Percentiles rank a stretch among this genome's conserved stretches.
Conservation (phyloP, 2,113 vertebrate genomes). For the Nipponia nippon region DNA sequence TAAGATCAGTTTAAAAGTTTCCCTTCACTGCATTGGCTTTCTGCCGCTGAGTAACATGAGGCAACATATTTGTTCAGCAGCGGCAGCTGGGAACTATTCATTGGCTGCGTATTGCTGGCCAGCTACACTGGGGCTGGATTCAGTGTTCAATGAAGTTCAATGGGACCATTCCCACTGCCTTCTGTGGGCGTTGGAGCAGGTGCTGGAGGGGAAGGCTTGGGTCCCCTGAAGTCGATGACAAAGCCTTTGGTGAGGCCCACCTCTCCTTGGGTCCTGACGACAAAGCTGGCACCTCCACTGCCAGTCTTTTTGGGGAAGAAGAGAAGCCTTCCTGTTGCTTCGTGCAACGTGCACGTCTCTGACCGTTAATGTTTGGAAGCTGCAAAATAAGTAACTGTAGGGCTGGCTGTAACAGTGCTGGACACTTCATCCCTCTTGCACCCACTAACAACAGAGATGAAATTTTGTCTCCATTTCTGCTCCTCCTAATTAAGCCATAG, state of each 20-base stretch:
- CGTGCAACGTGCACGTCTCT: background rate
- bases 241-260: background rate
- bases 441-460: background rate
- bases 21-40: conserved; percentile 71
- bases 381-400: background rate
- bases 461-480: background rate
- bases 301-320: background rate
- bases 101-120: background rate
- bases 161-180: background rate
- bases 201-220: background rate
- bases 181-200: background rate
- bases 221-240: background rate
- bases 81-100: conserved; percentile 37
- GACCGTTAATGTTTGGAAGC: background rate
- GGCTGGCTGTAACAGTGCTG: background rate
- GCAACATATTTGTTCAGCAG: conserved; percentile 68
- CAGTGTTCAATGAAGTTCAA: background rate
- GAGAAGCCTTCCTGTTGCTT: background rate
- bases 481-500: conserved; percentile 61
- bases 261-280: background rate
- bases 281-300: background rate
- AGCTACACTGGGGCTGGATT: background rate
- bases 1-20: conserved; percentile 76
- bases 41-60: conserved; percentile 68
- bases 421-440: background rate